These are phyloP conservation scores for Chaetoderma sp. DNA, from an alignment of 2,888 invertebrate genomes.

Conservation along the genomic window DNA sequence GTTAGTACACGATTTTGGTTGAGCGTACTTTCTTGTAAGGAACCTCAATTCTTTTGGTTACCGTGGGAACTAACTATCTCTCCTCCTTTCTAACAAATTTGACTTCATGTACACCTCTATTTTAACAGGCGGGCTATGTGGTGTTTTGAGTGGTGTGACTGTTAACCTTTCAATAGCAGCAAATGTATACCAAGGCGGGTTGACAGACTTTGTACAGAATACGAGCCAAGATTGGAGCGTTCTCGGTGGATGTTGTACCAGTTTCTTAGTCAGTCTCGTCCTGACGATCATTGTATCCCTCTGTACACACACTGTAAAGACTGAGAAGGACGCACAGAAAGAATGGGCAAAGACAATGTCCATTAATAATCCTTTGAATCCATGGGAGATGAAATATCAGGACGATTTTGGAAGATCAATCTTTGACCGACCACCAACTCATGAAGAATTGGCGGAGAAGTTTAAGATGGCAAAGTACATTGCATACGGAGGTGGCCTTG, in stretches of 20 bases:
- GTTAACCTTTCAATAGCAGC: slow-evolving; percentile 27
- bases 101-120: no score
- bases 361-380: slow-evolving; percentile 39
- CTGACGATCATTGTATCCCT: slow-evolving; percentile 19
- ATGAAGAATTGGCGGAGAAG: background rate
- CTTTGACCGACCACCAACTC: background rate
- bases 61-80: no score
- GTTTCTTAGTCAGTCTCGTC: slow-evolving; percentile 29
- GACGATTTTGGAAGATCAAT: background rate
- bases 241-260: slow-evolving; percentile 3
- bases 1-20: no score
- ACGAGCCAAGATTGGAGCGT: slow-evolving; percentile 32
- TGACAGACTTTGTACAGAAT: slow-evolving; percentile 19
- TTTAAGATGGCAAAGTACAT: no score
- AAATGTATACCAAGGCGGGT: slow-evolving; percentile 26
- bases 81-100: no score
- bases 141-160: slow-evolving; percentile 29
- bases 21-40: no score
- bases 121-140: slow-evolving; percentile 26
- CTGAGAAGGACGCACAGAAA: slow-evolving; percentile 5
- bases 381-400: slow-evolving; percentile 30
- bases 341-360: slow-evolving; percentile 38
- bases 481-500: no score
- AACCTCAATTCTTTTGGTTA: no score
- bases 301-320: background rate